Evolutionary conservation across 2,113 vertebrate species (phyloP).

Genomic region (Copsychus sechellarum): DNA sequence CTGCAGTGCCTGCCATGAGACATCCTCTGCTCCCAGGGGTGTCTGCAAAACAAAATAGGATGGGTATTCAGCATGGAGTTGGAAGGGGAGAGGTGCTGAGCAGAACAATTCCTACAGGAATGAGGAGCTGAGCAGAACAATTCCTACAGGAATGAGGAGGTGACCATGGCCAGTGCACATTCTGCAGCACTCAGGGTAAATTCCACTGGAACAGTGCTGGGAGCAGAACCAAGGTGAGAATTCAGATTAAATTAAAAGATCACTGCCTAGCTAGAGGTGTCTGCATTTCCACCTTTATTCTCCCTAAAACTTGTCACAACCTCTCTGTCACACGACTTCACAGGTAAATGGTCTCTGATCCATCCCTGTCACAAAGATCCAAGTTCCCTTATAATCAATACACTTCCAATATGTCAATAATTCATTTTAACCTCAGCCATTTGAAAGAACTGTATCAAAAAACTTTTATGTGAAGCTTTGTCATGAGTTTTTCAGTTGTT

Average conservation of each 20-base stretch:
- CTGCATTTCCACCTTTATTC: background rate
- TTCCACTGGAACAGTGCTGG: background rate
- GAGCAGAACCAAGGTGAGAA: background rate
- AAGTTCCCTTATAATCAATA: background rate
- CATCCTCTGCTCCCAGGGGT: background rate
- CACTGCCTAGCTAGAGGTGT: background rate
- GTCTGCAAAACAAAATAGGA: background rate
- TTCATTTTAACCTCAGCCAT: background rate
- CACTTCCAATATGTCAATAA: background rate
- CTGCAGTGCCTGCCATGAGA: accelerated
- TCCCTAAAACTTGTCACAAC: background rate
- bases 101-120: background rate
- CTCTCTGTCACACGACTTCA: accelerated
- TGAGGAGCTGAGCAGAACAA: too few relatives aligned
- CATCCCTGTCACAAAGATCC: background rate
- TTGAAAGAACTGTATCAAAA: background rate
- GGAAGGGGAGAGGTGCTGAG: background rate
- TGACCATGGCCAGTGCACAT: background rate
- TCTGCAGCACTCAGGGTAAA: background rate
- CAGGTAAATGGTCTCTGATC: background rate
- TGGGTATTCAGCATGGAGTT: accelerated
- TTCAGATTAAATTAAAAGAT: background rate
- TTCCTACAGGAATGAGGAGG: background rate
- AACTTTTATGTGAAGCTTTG: accelerated
- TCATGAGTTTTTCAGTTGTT: background rate